A percentile compares a stretch with the other conserved stretches of the same genome.
These are phyloP conservation scores for Hiodon alosoides DNA, from an alignment of 2,113 vertebrate genomes.

Conservation along the genomic window DNA sequence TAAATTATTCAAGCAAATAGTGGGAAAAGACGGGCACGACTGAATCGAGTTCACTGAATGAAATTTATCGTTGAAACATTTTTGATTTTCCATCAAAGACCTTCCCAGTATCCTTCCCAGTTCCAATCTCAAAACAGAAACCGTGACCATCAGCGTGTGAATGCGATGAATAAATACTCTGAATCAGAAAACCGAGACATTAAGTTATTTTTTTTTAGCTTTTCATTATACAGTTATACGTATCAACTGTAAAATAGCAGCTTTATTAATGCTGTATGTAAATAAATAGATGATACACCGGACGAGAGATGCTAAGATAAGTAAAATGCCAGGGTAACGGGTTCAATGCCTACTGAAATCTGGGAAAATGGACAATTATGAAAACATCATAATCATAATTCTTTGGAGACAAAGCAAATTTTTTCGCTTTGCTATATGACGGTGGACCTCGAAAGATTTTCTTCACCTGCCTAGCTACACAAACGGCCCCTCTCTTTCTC, in stretches of 20 bases:
- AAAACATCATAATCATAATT: not conserved
- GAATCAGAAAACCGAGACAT: not conserved
- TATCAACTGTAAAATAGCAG: too few species aligned
- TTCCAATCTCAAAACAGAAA: slow-evolving; percentile 24
- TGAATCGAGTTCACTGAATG: slow-evolving; percentile 93
- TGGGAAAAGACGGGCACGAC: slow-evolving; percentile 73
- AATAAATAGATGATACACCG: too few species aligned
- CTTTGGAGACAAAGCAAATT: too few species aligned
- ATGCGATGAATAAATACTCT: slow-evolving; percentile 36
- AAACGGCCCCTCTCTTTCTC: too few species aligned
- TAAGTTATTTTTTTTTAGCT: slow-evolving; percentile 1
- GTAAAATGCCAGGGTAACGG: too few species aligned
- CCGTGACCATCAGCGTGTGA: slow-evolving; percentile 26
- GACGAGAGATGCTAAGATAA: too few species aligned
- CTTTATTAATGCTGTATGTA: too few species aligned
- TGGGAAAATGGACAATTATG: not conserved
- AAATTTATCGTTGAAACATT: slow-evolving; percentile 80
- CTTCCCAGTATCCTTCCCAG: slow-evolving; percentile 31
- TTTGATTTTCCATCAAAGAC: slow-evolving; percentile 12
- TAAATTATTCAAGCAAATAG: slow-evolving; percentile 99
- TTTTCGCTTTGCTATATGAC: too few species aligned
- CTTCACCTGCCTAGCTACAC: too few species aligned
- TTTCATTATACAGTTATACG: not conserved
- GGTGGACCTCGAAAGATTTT: too few species aligned
- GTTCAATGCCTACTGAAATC: too few species aligned